A percentile compares a stretch with the other conserved stretches of the same genome.
Conservation (phyloP, 2,888 invertebrate species). For the Meghimatium bilineatum region DNA sequence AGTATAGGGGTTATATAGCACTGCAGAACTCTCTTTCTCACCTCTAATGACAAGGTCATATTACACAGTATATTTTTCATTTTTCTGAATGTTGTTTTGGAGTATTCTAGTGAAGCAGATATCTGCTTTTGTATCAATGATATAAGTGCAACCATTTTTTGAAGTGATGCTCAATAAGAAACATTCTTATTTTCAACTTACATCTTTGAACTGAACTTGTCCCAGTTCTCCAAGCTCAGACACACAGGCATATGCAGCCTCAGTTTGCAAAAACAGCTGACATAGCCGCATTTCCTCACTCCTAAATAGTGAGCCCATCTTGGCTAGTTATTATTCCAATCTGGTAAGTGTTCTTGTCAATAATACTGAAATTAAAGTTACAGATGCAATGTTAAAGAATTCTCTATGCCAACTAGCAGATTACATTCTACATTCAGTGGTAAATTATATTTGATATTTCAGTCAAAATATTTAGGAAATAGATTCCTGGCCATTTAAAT, state of each 20-base stretch:
- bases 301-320: constrained; percentile 85
- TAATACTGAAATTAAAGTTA: background rate
- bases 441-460: no score
- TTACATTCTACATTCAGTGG: no score
- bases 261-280: constrained; percentile 96
- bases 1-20: no score
- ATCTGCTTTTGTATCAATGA: background rate
- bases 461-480: no score
- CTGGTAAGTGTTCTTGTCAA: constrained; percentile 49
- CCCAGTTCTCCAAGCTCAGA: constrained; percentile 96
- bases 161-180: background rate
- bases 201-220: constrained; percentile 95
- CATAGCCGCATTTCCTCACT: constrained; percentile 99
- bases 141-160: background rate
- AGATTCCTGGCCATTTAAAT: no score
- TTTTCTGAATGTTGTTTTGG: no score
- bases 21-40: no score
- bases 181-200: constrained; percentile 80
- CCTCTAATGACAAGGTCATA: no score
- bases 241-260: constrained; percentile 94
- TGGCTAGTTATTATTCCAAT: constrained; percentile 19
- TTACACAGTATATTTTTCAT: no score
- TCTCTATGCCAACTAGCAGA: no score
- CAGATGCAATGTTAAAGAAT: no score
- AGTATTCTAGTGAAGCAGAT: no score